Base-by-base conservation (phyloP, 2,888 invertebrate genomes). In the Agrochola litura region DNA sequence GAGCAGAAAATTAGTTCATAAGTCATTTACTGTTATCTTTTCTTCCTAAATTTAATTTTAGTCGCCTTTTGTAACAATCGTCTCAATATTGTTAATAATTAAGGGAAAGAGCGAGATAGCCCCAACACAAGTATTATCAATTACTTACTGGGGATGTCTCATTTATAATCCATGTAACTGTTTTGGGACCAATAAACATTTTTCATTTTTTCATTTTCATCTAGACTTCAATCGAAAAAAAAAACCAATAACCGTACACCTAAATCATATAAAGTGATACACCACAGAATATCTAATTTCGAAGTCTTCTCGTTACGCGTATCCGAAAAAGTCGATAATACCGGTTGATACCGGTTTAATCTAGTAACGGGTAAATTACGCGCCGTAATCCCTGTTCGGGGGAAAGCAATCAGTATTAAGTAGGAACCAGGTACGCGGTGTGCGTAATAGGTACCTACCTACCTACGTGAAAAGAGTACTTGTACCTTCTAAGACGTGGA, bases 341-440 rank as follows among this genome's bases (percentile, higher is more conserved):
- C 87, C 85, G 61, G 88, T 86, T 88, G 89, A 90, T 88, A 87
- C 90, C 83, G 84, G 91, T 89, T 90, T 91, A 91, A 92, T 92
- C 92, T 88, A 88, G 92, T 92, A 92, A 91, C 90, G 90, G 90
- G 92, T 91, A 91, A 91, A 93, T 93, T 92, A 92, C 92, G 88
- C 87, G 79, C 82, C 88, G 86, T 93, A 93, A 93, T 93, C 93
- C 92, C 89, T 87, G 84, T 90, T 91, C 88, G 85, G 83, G 81
- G 86, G 88, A 87, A 92, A 92, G 92, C 92, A 93, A 93, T 93
- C 92, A 91, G 89, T 90, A 90, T 91, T 92, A 92, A 92, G 90
- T 90, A 90, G 89, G 83, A 88, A 86, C 79, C 85, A 88, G 88
- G 90, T 90, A 88, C 72, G 73, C 63, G 68, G 71, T 60, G 77